These are phyloP conservation scores for Echeneis naucrates DNA, from an alignment of 2,797 vertebrate genomes.

Conservation along the genomic window DNA sequence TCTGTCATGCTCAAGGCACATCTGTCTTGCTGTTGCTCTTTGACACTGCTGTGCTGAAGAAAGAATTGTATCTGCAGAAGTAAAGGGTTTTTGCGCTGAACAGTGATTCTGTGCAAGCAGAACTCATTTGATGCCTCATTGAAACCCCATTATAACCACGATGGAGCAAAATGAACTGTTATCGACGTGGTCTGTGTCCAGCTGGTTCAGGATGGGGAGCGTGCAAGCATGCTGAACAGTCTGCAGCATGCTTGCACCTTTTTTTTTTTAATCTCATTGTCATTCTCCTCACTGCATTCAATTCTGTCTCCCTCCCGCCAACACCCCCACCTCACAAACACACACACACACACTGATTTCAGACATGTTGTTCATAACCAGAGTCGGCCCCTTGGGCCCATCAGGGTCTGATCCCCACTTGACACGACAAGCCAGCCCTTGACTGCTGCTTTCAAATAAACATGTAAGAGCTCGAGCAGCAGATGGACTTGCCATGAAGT, in stretches of 20 bases:
- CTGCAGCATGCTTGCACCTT: slow-evolving; percentile 40
- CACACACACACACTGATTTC: slow-evolving; percentile 31
- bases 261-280: slow-evolving; percentile 54
- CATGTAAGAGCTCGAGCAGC: slow-evolving; percentile 33
- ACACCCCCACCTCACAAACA: neutral
- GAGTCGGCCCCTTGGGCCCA: slow-evolving; percentile 30
- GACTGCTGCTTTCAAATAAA: slow-evolving; percentile 47
- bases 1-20: slow-evolving; percentile 2
- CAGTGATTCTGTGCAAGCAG: slow-evolving; percentile 62
- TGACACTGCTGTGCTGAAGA: slow-evolving; percentile 33
- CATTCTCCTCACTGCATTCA: slow-evolving; percentile 36
- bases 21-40: slow-evolving; percentile 7
- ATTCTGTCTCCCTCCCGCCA: slow-evolving; percentile 24
- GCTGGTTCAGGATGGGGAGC: slow-evolving; percentile 31
- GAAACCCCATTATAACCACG: slow-evolving; percentile 74
- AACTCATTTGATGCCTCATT: slow-evolving; percentile 83
- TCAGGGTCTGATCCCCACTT: slow-evolving; percentile 46
- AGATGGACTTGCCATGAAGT: slow-evolving; percentile 36
- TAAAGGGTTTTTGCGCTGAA: slow-evolving; percentile 62
- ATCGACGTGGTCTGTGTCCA: slow-evolving; percentile 54
- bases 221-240: neutral
- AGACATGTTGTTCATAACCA: slow-evolving; percentile 29
- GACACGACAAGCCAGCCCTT: slow-evolving; percentile 46
- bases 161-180: slow-evolving; percentile 68
- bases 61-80: slow-evolving; percentile 48